Percentiles rank a stretch among this genome's conserved stretches.
Conservation (phyloP, 1,140 invertebrate species). For the Drosophila leontia region DNA sequence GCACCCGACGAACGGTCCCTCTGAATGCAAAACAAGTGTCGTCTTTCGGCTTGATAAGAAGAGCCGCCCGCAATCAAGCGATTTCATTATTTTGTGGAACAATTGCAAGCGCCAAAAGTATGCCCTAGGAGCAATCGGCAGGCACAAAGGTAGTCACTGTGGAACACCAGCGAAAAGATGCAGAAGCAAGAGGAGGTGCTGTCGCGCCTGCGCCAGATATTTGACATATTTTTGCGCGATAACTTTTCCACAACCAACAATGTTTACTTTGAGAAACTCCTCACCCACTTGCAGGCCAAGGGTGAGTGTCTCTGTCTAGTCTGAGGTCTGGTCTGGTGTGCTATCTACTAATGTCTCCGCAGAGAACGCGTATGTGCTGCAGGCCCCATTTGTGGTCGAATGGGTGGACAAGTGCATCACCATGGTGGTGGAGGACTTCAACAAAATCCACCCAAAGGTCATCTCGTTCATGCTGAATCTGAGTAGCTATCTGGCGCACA, state of each 20-base stretch:
- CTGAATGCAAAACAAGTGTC: conserved; percentile 50
- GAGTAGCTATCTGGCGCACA: conserved; percentile 70
- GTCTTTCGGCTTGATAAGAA: conserved; percentile 68
- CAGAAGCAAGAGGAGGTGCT: conserved; percentile 77
- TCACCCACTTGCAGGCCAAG: conserved; percentile 85
- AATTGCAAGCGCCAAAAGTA: conserved; percentile 62
- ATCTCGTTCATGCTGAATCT: conserved; percentile 84
- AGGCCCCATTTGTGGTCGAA: conserved; percentile 66
- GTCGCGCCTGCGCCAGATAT: conserved; percentile 71
- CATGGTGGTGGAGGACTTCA: conserved; percentile 57
- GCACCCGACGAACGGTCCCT: conserved; percentile 33
- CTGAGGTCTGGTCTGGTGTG: neutral
- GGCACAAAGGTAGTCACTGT: conserved; percentile 13
- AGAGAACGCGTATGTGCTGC: conserved; percentile 70
- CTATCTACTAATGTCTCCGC: conserved; percentile 11
- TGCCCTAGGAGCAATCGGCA: conserved; percentile 18
- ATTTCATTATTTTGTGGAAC: conserved; percentile 65
- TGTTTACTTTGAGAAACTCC: conserved; percentile 86
- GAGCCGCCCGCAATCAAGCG: conserved; percentile 22
- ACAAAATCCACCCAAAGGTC: conserved; percentile 73
- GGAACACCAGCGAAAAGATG: conserved; percentile 46
- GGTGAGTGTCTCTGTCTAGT: conserved; percentile 52
- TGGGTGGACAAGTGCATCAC: conserved; percentile 76
- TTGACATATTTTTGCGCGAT: conserved; percentile 84
- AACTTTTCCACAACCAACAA: conserved; percentile 85